A percentile compares a stretch with the other conserved stretches of the same genome.
Evolutionary conservation across 2,797 vertebrate species (phyloP).

Genomic region (Varecia variegata): DNA sequence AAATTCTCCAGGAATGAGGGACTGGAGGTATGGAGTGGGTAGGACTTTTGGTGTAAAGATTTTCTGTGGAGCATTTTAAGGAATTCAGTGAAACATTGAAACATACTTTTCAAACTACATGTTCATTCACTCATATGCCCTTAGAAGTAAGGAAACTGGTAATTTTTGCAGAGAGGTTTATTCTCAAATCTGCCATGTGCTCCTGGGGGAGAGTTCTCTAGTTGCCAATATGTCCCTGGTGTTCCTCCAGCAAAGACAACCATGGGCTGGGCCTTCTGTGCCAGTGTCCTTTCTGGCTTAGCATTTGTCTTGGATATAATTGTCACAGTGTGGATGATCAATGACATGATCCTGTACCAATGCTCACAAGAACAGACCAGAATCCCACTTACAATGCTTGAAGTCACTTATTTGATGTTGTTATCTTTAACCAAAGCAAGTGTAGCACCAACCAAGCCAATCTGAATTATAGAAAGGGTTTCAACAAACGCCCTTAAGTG

Average conservation of each 20-base stretch:
- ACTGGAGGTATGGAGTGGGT: too few species aligned
- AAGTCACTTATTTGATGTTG: not conserved
- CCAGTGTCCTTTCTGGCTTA: not conserved
- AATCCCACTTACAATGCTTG: not conserved
- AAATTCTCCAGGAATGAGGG: not conserved
- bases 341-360: not conserved
- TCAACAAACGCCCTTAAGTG: not conserved
- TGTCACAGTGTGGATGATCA: not conserved
- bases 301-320: not conserved
- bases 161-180: not conserved
- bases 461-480: not conserved
- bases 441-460: not conserved
- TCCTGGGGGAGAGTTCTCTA: not conserved
- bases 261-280: not conserved
- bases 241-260: not conserved
- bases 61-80: not conserved
- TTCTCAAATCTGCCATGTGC: not conserved
- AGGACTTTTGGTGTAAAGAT: not conserved
- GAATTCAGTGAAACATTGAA: not conserved
- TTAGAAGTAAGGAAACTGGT: not conserved
- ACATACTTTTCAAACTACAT: not conserved
- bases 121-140: not conserved
- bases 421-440: not conserved
- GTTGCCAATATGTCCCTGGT: not conserved
- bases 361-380: not conserved